These are phyloP conservation scores for Hycleus cichorii DNA, from an alignment of 1,140 invertebrate species.

Conservation along the genomic window DNA sequence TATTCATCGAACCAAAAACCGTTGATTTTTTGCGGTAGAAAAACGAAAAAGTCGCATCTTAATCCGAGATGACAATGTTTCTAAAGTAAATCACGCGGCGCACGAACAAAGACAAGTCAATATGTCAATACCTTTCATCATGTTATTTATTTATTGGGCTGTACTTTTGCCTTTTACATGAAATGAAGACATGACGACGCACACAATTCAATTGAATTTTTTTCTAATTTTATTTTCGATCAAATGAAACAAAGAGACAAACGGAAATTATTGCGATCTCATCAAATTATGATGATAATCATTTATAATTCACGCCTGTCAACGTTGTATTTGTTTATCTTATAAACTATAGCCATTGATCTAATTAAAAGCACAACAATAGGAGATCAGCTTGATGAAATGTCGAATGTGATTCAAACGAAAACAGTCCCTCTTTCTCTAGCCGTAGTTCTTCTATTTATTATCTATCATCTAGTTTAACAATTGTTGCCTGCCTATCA, in stretches of 20 bases:
- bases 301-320: too few relatives aligned
- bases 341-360: background rate
- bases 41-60: background rate
- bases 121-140: slow-evolving; percentile 17
- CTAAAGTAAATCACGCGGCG: slow-evolving; percentile 17
- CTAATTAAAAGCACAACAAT: slow-evolving; percentile 9
- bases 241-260: too few relatives aligned
- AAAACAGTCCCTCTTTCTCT: too few relatives aligned
- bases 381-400: background rate
- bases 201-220: too few relatives aligned
- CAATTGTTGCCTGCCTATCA: slow-evolving; percentile 34
- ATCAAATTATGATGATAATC: too few relatives aligned
- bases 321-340: background rate
- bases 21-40: background rate
- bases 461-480: slow-evolving; percentile 32
- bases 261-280: too few relatives aligned
- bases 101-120: slow-evolving; percentile 19
- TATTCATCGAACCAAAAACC: too few relatives aligned
- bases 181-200: slow-evolving; percentile 9
- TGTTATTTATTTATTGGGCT: slow-evolving; percentile 10
- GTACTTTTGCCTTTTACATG: slow-evolving; percentile 5
- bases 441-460: too few relatives aligned
- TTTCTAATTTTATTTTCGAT: too few relatives aligned
- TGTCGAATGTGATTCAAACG: background rate
- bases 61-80: background rate